A percentile compares a stretch with the other conserved stretches of the same genome.
Evolutionary conservation across 1,140 invertebrate species (phyloP).

Genomic region (Pseudomyrmex cubaensis): DNA sequence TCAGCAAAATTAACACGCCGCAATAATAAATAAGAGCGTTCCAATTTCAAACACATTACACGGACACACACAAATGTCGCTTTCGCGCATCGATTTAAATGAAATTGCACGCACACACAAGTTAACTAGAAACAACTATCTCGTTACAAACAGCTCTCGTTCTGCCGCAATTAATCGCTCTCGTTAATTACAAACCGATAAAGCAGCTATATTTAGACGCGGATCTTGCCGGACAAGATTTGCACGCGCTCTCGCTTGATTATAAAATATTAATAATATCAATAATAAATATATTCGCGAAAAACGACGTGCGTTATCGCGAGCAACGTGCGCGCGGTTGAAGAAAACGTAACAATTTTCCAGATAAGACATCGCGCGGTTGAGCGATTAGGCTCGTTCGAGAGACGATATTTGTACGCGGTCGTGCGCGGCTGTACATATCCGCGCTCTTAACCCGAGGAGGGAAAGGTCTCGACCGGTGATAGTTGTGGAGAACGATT

Average conservation of each 20-base stretch:
- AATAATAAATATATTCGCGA: slow-evolving; percentile 21
- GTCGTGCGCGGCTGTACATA: slow-evolving; percentile 17
- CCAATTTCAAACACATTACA: background rate
- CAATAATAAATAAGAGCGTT: slow-evolving; percentile 27
- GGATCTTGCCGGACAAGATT: slow-evolving; percentile 47
- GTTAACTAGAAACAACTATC: slow-evolving; percentile 10
- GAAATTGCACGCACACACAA: background rate
- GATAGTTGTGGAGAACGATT: slow-evolving; percentile 62
- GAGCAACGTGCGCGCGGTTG: background rate
- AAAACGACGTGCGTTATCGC: background rate
- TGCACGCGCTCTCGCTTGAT: background rate
- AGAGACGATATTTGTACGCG: slow-evolving; percentile 20
- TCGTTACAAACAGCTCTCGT: slow-evolving; percentile 25
- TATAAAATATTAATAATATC: slow-evolving; percentile 17
- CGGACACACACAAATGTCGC: background rate
- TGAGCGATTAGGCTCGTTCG: slow-evolving; percentile 33
- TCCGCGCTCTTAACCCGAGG: slow-evolving; percentile 33
- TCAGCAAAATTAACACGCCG: slow-evolving; percentile 20
- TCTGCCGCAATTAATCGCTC: slow-evolving; percentile 60
- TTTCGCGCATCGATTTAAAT: slow-evolving; percentile 12
- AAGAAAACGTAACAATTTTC: slow-evolving; percentile 32
- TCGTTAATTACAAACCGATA: slow-evolving; percentile 34
- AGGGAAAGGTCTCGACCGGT: slow-evolving; percentile 62
- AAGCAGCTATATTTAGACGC: slow-evolving; percentile 42
- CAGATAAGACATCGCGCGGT: slow-evolving; percentile 23